Evolutionary conservation across 2,888 invertebrate genomes (phyloP), one percentile per base, ranked within the genome.

Genomic region (Blastobasis adustella): DNA sequence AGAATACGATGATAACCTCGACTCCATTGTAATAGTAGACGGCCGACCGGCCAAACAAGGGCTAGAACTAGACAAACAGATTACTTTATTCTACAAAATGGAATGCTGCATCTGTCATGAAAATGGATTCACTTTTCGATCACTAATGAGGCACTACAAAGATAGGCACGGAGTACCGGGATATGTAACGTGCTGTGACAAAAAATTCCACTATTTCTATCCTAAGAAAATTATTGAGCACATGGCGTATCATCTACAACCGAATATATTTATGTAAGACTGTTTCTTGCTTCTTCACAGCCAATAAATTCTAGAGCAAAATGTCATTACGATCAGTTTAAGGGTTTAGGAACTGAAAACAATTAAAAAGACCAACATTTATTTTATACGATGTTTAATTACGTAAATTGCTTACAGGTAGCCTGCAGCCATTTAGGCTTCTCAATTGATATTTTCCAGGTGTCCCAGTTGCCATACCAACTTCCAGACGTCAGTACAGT

Each of bases 161-260:
- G 87, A 88, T 3, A 71, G 86, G 51, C 88, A 88, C 54, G 88
- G 88, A 0, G 88, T 88, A 6, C 88, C 88, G 0, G 88, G 88
- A 46, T 88, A 88, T 54, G 83, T 88, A 3, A 76, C 84, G 5
- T 88, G 88, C 57, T 88, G 88, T 55, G 79, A 85, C 1, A 88
- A 86, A 65, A 87, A 88, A 57, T 86, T 86, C 61, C 88, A 88
- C 58, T 88, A 86, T 56, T 88, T 88, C 58, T 85, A 84, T 60
- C 87, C 88, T 0, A 88, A 84, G 62, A 88, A 81, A 64, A 86
- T 88, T 49, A 86, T 88, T 46, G 88, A 88, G 60, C 88, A 88
- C 56, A 88, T 88, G 88, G 88, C 88, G 4, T 87, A 67, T 57
- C 88, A 88, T 56, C 71, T 88, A 38, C 88, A 88, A 60, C 77